These are phyloP conservation scores for Myotis daubentonii DNA, from an alignment of 2,797 vertebrate species.

Conservation along the genomic window DNA sequence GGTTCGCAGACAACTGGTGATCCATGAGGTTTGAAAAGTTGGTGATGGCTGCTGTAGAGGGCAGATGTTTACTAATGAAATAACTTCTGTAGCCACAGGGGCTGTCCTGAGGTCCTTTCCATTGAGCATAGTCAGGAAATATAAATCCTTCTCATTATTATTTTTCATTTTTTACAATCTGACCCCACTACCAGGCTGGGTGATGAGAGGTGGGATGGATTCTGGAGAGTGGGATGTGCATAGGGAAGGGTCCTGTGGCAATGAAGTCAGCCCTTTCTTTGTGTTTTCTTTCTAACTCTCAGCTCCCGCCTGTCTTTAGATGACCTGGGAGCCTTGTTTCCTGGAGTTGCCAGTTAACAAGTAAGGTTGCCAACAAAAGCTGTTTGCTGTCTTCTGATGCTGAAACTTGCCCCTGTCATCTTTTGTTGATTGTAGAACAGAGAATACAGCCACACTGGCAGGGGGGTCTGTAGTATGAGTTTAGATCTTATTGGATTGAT, in stretches of 20 bases:
- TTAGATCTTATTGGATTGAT: conserved; percentile 57
- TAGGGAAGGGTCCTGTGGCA: not conserved
- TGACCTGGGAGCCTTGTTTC: conserved; percentile 62
- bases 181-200: not conserved
- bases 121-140: not conserved
- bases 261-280: not conserved
- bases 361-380: conserved; percentile 70
- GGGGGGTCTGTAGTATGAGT: conserved; percentile 43
- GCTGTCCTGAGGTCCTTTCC: not conserved
- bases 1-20: too few relatives aligned
- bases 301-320: conserved; percentile 65
- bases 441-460: conserved; percentile 65
- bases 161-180: not conserved
- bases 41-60: not conserved
- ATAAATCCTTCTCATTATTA: not conserved
- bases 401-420: conserved; percentile 75
- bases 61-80: not conserved
- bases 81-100: not conserved
- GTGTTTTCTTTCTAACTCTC: not conserved
- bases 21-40: too few relatives aligned
- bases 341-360: conserved; percentile 67
- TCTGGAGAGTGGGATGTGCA: not conserved
- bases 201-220: not conserved
- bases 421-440: conserved; percentile 68
- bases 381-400: conserved; percentile 75